Conservation (phyloP, 2,888 invertebrate species). For the Caenorhabditis macrosperma region DNA sequence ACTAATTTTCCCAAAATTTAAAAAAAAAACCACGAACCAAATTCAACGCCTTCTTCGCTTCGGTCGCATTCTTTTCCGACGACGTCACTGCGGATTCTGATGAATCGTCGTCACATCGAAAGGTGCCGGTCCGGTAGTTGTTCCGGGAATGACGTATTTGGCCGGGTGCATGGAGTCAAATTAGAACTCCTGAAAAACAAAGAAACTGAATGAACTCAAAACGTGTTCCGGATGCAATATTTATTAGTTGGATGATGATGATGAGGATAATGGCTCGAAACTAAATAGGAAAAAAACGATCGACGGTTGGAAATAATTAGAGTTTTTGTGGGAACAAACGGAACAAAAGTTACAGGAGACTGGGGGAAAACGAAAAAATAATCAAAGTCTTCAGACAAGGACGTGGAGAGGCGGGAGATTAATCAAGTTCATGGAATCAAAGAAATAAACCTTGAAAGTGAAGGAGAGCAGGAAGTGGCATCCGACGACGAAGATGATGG, state of each 20-base stretch:
- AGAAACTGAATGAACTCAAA: not conserved
- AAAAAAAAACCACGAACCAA: conserved; percentile 6
- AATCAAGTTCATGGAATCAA: conserved; percentile 35
- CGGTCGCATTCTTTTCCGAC: not conserved
- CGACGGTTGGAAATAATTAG: too few species aligned
- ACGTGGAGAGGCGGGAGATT: not conserved
- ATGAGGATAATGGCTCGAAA: too few species aligned
- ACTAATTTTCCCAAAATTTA: not conserved
- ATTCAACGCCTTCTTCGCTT: conserved; percentile 8
- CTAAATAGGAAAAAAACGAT: too few species aligned
- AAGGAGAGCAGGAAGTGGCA: conserved; percentile 89
- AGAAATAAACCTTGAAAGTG: conserved; percentile 86
- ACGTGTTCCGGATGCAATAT: not conserved
- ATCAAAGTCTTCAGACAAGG: not conserved
- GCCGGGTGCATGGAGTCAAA: conserved; percentile 71
- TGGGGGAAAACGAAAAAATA: not conserved
- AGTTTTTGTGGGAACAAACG: too few species aligned
- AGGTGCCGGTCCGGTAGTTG: not conserved
- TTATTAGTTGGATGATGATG: too few species aligned
- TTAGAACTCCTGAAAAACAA: conserved; percentile 68
- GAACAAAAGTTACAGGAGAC: not conserved
- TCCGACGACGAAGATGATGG: conserved; percentile 85
- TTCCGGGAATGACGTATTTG: not conserved
- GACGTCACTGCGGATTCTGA: conserved; percentile 15
- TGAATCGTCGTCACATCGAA: not conserved